Base-by-base conservation (phyloP, 2,888 invertebrate species). In the Furcula furcula region DNA sequence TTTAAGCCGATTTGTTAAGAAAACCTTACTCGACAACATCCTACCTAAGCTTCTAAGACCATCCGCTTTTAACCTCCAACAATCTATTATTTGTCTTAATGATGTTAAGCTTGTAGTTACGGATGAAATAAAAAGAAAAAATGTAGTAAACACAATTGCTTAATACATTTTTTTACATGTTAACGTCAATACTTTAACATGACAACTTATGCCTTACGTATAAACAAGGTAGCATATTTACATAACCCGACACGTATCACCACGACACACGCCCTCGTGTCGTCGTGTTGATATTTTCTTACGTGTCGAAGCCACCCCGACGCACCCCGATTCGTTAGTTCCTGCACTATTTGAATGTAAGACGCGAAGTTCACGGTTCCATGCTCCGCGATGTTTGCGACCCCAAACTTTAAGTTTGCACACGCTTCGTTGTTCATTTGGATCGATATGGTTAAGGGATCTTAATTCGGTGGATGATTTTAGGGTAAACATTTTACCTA, bases 341-440 rank as follows among this genome's bases (percentile, higher is more conserved):
- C 76, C 75, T 64, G 71, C 79, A 82, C 84, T 87, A 87, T 87
- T 87, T 87, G 86, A 87, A 87, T 87, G 85, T 82, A 80, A 84
- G 81, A 80, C 72, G 73, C 65, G 71, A 75, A 50, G 61, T 64
- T 69, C 72, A 76, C 76, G 76, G 67, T 55, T 46, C 52, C 63
- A 68, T 68, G 71, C 63, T 72, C 66, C 49, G 39, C 48, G 59
- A 68, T 73, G 72, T 78, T 79, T 76, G 73, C 72, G 63, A 74
- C 74, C 82, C 83, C 73, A 75, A 81, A 80, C 75, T 85, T 80
- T 63, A 72, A 78, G 76, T 80, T 82, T 76, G 65, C 68, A 61
- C 65, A 63, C 61, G 62, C 36, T 46, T 60, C 64, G 63, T 55
- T 71, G 69, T 67, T 73, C 67, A 67, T 67, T 72, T 65, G 52